Conservation (phyloP, 2,113 vertebrate species). For the Menura novaehollandiae region DNA sequence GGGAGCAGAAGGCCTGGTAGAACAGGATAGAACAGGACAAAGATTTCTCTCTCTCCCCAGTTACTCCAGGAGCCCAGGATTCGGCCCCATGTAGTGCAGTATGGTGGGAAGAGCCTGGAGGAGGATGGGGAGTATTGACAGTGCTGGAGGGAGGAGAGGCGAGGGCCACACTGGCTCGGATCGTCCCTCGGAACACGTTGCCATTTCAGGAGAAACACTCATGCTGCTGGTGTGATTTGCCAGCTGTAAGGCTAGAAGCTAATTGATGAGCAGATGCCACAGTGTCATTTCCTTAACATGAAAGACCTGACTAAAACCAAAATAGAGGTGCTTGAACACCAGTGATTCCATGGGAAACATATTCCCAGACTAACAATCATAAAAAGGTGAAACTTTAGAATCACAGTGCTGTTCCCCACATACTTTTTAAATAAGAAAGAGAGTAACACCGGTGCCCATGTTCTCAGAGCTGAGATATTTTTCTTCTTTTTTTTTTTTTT, state of each 20-base stretch:
- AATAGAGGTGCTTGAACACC: neutral
- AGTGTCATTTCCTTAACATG: neutral
- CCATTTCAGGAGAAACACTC: neutral
- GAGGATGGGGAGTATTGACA: neutral
- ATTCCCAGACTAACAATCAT: neutral
- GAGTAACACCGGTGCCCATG: neutral
- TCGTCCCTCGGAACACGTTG: neutral
- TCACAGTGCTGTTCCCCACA: neutral
- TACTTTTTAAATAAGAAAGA: neutral
- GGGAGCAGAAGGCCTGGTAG: neutral
- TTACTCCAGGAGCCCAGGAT: neutral
- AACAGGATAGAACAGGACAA: neutral
- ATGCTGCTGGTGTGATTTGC: neutral
- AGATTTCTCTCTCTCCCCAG: neutral
- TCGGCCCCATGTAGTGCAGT: fast-evolving
- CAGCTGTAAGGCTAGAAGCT: neutral
- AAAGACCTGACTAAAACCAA: neutral
- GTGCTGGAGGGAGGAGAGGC: neutral
- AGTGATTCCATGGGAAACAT: neutral
- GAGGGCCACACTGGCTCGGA: fast-evolving
- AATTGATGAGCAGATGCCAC: neutral
- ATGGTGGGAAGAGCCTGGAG: neutral
- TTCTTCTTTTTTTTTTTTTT: neutral
- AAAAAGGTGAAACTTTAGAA: neutral
- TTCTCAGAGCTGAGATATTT: neutral